phyloP scores from a whole-genome alignment of 2,797 vertebrate genomes.

The Decapterus maruadsi region DNA sequence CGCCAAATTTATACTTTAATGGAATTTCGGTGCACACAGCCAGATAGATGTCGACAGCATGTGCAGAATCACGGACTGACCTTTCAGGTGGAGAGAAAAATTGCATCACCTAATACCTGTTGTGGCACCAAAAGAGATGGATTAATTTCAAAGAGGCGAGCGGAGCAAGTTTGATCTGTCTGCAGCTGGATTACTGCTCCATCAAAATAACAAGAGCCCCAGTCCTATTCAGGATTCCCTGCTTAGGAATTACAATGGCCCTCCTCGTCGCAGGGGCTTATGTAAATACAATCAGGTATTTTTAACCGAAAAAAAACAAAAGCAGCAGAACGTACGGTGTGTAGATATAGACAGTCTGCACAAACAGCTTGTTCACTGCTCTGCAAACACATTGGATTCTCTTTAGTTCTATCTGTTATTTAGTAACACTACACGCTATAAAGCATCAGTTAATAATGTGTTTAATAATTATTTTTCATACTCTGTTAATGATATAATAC shows the following conservation, averaged over 20 bases:
- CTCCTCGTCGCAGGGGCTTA: not conserved
- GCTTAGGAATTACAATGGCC: not conserved
- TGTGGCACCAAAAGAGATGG: slow-evolving; percentile 66
- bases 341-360: not conserved
- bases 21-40: slow-evolving; percentile 51
- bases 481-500: too few species aligned
- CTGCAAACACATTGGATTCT: not conserved
- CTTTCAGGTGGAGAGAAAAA: slow-evolving; percentile 66
- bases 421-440: too few species aligned
- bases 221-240: slow-evolving; percentile 8
- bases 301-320: not conserved
- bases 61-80: slow-evolving; percentile 69
- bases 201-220: slow-evolving; percentile 27
- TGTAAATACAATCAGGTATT: not conserved
- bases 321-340: not conserved
- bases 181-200: slow-evolving; percentile 18
- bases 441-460: too few species aligned
- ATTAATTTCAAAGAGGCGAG: slow-evolving; percentile 62
- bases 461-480: too few species aligned
- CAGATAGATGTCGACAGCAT: slow-evolving; percentile 62
- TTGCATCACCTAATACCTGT: slow-evolving; percentile 67
- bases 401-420: not conserved
- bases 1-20: slow-evolving; percentile 66
- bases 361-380: not conserved
- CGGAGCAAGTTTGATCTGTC: slow-evolving; percentile 41